phyloP scores from a whole-genome alignment of 2,888 invertebrate genomes.

The Lamellibrachia columna region DNA sequence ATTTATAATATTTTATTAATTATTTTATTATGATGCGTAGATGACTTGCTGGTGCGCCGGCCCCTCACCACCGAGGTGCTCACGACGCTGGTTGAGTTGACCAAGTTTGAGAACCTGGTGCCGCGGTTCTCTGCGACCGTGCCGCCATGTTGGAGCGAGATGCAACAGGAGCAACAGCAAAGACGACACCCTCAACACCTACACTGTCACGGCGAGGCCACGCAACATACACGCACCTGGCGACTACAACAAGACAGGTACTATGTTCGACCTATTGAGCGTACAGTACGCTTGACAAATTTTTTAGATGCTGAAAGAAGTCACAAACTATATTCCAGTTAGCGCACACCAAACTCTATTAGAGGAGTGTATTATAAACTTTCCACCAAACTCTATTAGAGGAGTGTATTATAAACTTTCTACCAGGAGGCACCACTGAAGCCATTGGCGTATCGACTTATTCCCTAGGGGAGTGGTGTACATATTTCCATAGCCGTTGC shows the following conservation, averaged over 20 bases:
- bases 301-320: no score
- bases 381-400: no score
- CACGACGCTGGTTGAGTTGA: conserved; percentile 77
- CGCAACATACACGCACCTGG: conserved; percentile 86
- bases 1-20: not conserved
- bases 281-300: no score
- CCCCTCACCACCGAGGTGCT: conserved; percentile 72
- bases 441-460: no score
- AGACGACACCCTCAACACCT: conserved; percentile 85
- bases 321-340: no score
- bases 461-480: no score
- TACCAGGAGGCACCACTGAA: no score
- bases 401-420: no score
- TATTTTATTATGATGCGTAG: conserved; percentile 24
- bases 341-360: no score
- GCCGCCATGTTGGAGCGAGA: conserved; percentile 91
- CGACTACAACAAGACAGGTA: conserved; percentile 84
- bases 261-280: not conserved
- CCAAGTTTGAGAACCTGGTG: conserved; percentile 78
- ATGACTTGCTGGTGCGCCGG: conserved; percentile 62
- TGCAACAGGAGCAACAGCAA: conserved; percentile 89
- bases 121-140: conserved; percentile 85
- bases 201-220: conserved; percentile 74
- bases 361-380: no score
- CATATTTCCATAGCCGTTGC: no score